These are phyloP conservation scores for Gyrodactylus bullatarudis DNA, from an alignment of 1,140 invertebrate genomes.

Conservation along the genomic window DNA sequence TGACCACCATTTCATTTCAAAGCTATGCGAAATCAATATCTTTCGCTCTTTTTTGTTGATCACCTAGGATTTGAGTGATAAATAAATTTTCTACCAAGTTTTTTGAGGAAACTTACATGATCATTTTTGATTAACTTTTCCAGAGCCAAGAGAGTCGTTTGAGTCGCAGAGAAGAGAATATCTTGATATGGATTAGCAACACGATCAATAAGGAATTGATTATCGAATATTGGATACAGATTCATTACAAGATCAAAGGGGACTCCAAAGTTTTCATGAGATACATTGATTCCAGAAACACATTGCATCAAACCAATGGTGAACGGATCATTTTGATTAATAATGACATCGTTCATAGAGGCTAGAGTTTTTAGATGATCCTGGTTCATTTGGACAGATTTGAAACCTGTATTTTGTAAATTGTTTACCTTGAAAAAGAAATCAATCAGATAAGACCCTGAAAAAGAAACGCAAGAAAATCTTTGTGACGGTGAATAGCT, in stretches of 20 bases:
- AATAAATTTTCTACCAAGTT: background rate
- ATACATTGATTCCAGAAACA: background rate
- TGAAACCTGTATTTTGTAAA: background rate
- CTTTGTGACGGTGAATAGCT: background rate
- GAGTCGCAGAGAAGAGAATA: background rate
- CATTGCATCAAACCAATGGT: background rate
- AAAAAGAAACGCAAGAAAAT: background rate
- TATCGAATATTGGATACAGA: background rate
- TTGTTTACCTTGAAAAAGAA: background rate
- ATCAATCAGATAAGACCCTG: background rate
- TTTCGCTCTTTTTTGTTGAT: background rate
- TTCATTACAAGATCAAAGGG: background rate
- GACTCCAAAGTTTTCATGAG: background rate
- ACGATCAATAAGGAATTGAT: background rate
- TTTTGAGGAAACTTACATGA: background rate
- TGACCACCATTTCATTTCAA: background rate
- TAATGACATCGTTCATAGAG: background rate
- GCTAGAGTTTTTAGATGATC: background rate
- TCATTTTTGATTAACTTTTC: background rate
- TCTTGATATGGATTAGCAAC: background rate
- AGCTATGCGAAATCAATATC: background rate
- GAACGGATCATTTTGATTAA: background rate
- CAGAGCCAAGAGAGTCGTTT: background rate
- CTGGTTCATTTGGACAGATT: background rate
- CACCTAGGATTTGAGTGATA: background rate